Conservation (phyloP, 2,888 invertebrate genomes). For the Heliconius sara region DNA sequence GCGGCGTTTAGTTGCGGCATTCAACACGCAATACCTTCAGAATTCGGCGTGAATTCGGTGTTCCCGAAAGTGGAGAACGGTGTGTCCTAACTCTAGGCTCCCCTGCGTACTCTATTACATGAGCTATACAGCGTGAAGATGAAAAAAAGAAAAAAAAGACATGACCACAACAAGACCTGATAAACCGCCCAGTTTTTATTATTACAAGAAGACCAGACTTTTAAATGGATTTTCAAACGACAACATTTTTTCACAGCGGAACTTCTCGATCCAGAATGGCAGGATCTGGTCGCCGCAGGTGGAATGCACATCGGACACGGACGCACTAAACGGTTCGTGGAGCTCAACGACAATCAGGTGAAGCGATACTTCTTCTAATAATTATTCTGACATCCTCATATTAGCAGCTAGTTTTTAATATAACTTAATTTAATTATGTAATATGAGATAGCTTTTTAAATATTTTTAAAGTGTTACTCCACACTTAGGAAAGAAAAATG, state of each 20-base stretch:
- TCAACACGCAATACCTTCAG: too few species aligned
- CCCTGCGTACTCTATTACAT: too few species aligned
- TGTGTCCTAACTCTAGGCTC: too few species aligned
- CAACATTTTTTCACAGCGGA: conserved; percentile 37
- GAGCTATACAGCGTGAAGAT: too few species aligned
- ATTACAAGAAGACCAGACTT: not conserved
- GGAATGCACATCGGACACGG: conserved; percentile 68
- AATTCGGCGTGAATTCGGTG: too few species aligned
- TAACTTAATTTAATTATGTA: too few species aligned
- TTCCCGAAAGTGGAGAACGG: too few species aligned
- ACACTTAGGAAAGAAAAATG: too few species aligned
- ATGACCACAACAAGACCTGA: not conserved
- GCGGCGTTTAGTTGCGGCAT: too few species aligned
- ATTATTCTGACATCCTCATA: conserved; percentile 1
- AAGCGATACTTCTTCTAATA: conserved; percentile 17
- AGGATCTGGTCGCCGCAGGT: conserved; percentile 61
- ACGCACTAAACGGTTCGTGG: conserved; percentile 69
- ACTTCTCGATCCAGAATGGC: conserved; percentile 61
- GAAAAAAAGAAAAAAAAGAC: too few species aligned
- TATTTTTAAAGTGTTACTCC: too few species aligned
- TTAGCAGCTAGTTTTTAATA: not conserved
- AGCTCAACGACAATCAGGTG: conserved; percentile 66
- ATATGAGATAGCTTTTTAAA: too few species aligned
- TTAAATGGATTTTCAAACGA: not conserved
- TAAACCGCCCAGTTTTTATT: not conserved